Conservation (phyloP, 64 coral and sea anemone species). For the Pocillopora damicornis region DNA sequence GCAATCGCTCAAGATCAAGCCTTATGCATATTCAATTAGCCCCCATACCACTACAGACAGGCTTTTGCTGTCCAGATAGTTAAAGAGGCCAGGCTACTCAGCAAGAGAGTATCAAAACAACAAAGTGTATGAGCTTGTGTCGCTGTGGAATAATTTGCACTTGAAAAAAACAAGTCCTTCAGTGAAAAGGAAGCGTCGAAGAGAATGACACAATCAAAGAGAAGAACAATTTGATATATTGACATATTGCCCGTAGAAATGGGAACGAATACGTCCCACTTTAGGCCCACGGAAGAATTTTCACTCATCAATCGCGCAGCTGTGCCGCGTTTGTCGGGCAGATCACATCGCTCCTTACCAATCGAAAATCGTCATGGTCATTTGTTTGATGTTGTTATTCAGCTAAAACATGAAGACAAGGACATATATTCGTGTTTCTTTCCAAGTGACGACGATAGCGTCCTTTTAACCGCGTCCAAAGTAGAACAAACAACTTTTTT, state of each 20-base stretch:
- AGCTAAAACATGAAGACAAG: slow-evolving; percentile 94
- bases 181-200: neutral
- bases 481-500: slow-evolving; percentile 95
- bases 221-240: neutral
- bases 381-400: slow-evolving; percentile 85
- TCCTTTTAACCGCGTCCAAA: slow-evolving; percentile 81
- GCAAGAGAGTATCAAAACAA: slow-evolving; percentile 33
- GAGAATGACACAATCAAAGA: neutral
- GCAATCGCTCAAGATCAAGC: too few species aligned
- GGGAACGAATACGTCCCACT: slow-evolving; percentile 41
- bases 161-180: neutral
- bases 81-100: slow-evolving; percentile 24
- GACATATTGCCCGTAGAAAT: slow-evolving; percentile 6
- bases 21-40: too few species aligned
- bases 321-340: slow-evolving; percentile 69
- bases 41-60: too few species aligned
- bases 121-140: too few species aligned
- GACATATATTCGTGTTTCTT: slow-evolving; percentile 94
- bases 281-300: slow-evolving; percentile 28
- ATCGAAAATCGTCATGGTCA: slow-evolving; percentile 57
- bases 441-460: slow-evolving; percentile 87
- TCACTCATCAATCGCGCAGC: slow-evolving; percentile 43
- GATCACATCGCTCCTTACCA: slow-evolving; percentile 73
- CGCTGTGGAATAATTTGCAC: neutral
- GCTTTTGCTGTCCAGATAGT: neutral